Conservation (phyloP, 30 jellyfish, hydroid and myxozoan species). For the Haliclystus octoradiatus region DNA sequence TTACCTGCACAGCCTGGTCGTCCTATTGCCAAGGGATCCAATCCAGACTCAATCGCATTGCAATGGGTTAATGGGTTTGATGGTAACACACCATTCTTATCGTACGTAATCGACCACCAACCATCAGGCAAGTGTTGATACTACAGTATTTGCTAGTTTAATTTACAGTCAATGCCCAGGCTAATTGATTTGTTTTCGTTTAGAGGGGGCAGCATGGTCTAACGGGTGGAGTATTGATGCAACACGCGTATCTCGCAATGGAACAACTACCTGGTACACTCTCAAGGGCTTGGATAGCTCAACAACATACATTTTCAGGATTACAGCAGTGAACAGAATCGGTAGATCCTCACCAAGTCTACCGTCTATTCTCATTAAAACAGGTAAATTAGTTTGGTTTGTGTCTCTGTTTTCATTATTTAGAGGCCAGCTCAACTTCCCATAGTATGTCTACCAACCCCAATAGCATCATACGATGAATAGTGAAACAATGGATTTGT, state of each 20-base stretch:
- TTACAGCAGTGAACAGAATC: constrained; percentile 37
- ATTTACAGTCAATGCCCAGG: no score
- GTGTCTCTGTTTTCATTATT: no score
- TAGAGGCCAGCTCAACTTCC: no score
- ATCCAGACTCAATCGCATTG: constrained; percentile 28
- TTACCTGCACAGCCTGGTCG: constrained; percentile 77
- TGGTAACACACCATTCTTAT: constrained; percentile 63
- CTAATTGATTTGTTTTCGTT: background rate
- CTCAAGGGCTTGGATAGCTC: constrained; percentile 37
- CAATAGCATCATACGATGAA: no score
- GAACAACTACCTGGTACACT: constrained; percentile 28
- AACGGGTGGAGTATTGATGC: constrained; percentile 47
- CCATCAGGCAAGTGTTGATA: constrained; percentile 32
- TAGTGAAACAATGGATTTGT: no score
- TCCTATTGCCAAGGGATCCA: constrained; percentile 27
- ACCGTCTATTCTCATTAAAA: constrained; percentile 21
- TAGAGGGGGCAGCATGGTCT: constrained; percentile 40
- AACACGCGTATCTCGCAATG: constrained; percentile 23
- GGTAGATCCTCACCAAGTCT: constrained; percentile 72
- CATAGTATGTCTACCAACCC: no score
- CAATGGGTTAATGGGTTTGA: constrained; percentile 76
- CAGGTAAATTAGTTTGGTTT: constrained; percentile 76
- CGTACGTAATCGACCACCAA: constrained; percentile 36
- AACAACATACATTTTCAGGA: constrained; percentile 56
- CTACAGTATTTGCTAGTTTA: no score